Evolutionary conservation across 1,140 invertebrate genomes (phyloP), one percentile per base, ranked within the genome.

Genomic region (Brachionus plicatilis): DNA sequence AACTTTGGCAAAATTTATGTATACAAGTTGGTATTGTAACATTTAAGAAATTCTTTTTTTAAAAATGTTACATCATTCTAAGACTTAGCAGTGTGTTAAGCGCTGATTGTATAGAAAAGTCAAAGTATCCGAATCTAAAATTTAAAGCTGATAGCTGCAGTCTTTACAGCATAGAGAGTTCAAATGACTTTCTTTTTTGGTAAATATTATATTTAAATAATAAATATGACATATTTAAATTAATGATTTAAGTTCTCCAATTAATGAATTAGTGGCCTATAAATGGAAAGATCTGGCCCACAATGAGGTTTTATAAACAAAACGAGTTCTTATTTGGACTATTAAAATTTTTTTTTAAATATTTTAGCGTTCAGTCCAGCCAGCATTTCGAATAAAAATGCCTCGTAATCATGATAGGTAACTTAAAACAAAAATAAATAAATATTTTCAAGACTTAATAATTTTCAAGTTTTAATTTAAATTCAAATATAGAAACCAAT

Each of bases 1-100:
- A 93, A 93, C 86, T 95, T 94, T 89, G 94, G 95, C 20, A 92
- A 93, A 87, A 91, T 96, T 50, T 94, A 93, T 33, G 89, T 94
- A 65, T 95, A 93, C 89, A 93, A 94, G 95, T 96, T 91, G 92
- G 92, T 70, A 12, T 68, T 6, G 14, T 11, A 72, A 80, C 33
- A 27, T 11, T 27, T 37, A 24, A 20, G 27, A 33, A 27, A 27
- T 53, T 84, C 14, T 56, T 86, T 88, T 72, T 86, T 88, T 50
- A 82, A 86, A 37, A 85, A 86, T 33, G 86, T 86, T 85, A 87
- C 85, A 80, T 88, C 88, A 9, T 33, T 88, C 86, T 85, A 86
- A 85, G 41, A 89, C 88, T 86, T 86, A 87, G 87, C 87, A 60
- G 20, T 65, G 53, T 82, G 14, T 82, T 68, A 65, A 82, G 45